Conservation (phyloP, 2,113 vertebrate genomes). For the Urocitellus parryii region DNA sequence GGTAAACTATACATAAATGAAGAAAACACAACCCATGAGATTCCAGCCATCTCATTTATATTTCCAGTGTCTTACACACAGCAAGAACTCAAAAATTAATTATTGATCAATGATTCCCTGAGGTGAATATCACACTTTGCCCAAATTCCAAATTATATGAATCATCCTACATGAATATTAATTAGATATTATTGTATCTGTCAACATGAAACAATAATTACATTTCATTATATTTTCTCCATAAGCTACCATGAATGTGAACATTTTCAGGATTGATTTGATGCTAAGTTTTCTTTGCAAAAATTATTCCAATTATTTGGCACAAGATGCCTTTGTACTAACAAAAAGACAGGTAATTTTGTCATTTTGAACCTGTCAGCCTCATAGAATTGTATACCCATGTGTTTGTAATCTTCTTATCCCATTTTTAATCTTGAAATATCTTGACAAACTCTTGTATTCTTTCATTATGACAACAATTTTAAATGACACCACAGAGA, state of each 20-base stretch:
- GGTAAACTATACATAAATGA: background rate
- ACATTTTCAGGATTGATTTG: background rate
- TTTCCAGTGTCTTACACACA: background rate
- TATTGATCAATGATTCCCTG: background rate
- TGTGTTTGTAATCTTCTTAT: conserved; percentile 58
- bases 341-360: conserved; percentile 30
- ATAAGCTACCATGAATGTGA: conserved; percentile 11
- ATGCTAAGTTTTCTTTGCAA: conserved; percentile 35
- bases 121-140: background rate
- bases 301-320: conserved; percentile 60
- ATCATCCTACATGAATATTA: conserved; percentile 36
- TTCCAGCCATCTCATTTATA: background rate
- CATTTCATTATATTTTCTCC: conserved; percentile 24
- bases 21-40: background rate
- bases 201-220: conserved; percentile 42
- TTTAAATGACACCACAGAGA: conserved; percentile 47
- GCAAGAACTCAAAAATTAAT: background rate
- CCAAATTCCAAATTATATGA: conserved; percentile 36
- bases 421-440: conserved; percentile 69
- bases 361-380: conserved; percentile 1
- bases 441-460: conserved; percentile 38
- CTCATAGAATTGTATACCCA: conserved; percentile 21
- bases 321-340: conserved; percentile 27
- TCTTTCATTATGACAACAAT: conserved; percentile 48
- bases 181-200: background rate